These are phyloP conservation scores for Tenualosa ilisha DNA, from an alignment of 2,797 vertebrate species.

Conservation along the genomic window DNA sequence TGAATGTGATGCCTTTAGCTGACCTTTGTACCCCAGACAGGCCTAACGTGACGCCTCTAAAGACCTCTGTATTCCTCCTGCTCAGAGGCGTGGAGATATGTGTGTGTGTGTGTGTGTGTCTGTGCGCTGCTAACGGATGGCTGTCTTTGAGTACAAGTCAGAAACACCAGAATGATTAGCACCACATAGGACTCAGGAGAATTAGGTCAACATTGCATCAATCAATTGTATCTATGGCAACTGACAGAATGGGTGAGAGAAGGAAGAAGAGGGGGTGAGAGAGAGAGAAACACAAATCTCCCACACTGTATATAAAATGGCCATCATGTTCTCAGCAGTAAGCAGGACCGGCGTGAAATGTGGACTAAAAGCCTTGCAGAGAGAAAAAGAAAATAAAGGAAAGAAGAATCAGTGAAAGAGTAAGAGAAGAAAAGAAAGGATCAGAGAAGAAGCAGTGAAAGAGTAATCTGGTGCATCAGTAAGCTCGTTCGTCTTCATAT, in stretches of 20 bases:
- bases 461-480: neutral
- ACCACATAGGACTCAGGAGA: too few species aligned
- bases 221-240: constrained; percentile 36
- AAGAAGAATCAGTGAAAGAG: neutral
- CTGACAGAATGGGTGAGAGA: neutral
- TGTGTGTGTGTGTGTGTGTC: too few species aligned
- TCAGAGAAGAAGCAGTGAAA: neutral
- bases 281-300: neutral
- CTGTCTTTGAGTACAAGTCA: too few species aligned
- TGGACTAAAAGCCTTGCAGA: neutral
- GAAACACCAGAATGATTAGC: too few species aligned
- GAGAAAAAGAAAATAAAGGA: neutral
- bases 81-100: too few species aligned
- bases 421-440: too few species aligned
- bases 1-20: too few species aligned
- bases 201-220: too few species aligned
- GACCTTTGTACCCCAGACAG: too few species aligned
- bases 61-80: too few species aligned
- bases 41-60: too few species aligned
- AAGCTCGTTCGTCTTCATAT: neutral
- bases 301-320: neutral
- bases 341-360: neutral
- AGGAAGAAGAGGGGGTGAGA: neutral
- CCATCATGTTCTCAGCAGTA: neutral
- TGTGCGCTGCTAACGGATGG: too few species aligned